Percentiles rank a stretch among this genome's conserved stretches.
Evolutionary conservation across 2,888 invertebrate genomes (phyloP).

Genomic region (Mythimna lalbum): DNA sequence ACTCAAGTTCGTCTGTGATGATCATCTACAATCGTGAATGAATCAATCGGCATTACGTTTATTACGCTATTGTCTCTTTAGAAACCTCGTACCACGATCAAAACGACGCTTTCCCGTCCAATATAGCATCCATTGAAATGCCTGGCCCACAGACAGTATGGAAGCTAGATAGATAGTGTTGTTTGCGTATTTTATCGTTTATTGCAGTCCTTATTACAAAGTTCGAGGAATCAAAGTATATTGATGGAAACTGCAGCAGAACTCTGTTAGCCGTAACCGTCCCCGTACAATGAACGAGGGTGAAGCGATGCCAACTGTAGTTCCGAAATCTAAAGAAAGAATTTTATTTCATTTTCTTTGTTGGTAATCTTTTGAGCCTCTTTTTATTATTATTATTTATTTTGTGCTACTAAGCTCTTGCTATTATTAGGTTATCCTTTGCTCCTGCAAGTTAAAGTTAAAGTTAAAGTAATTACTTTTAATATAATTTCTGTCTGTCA

Average conservation of each 20-base stretch:
- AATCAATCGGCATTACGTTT: too few relatives aligned
- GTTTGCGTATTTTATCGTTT: neutral
- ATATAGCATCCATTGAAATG: conserved; percentile 4
- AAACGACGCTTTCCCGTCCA: neutral
- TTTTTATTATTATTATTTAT: neutral
- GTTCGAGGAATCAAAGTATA: neutral
- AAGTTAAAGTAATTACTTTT: too few relatives aligned
- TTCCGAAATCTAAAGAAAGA: too few relatives aligned
- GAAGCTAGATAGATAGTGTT: neutral
- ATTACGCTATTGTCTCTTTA: too few relatives aligned
- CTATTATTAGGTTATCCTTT: too few relatives aligned
- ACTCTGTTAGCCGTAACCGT: neutral
- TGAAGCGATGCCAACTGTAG: neutral
- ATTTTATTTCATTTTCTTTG: neutral
- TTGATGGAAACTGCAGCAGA: neutral
- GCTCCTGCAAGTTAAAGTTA: too few relatives aligned
- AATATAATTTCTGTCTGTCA: too few relatives aligned
- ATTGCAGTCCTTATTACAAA: conserved; percentile 8
- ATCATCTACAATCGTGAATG: too few relatives aligned
- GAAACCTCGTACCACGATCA: neutral
- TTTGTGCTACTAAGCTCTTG: too few relatives aligned
- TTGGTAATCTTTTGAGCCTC: neutral
- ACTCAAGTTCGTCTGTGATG: too few relatives aligned
- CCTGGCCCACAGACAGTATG: neutral
- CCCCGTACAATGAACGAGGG: neutral